Percentiles rank a stretch among this genome's conserved stretches.
phyloP scores from a whole-genome alignment of 2,113 vertebrate species.

The Leucopsar rothschildi region DNA sequence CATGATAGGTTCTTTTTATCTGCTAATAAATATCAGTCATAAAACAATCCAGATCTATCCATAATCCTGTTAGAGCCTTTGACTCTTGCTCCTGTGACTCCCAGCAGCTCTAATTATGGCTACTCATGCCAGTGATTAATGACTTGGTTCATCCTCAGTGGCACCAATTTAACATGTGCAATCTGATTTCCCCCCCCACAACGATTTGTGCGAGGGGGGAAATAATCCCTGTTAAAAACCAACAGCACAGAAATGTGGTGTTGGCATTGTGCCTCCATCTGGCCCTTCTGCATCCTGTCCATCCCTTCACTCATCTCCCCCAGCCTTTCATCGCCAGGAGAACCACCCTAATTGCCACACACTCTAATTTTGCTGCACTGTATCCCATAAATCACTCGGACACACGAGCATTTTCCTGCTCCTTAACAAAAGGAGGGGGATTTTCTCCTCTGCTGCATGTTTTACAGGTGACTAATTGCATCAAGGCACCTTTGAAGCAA shows the following conservation, averaged over 20 bases:
- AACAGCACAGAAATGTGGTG: neutral
- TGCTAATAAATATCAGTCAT: neutral
- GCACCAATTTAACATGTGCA: neutral
- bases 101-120: neutral
- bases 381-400: slow-evolving; percentile 38
- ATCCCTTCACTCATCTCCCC: neutral
- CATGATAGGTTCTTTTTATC: neutral
- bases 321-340: neutral
- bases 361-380: slow-evolving; percentile 22
- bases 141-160: slow-evolving; percentile 7
- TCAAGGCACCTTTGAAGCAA: slow-evolving; percentile 50
- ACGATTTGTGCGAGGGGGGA: neutral
- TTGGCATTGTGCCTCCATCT: neutral
- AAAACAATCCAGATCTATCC: slow-evolving; percentile 35
- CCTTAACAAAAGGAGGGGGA: slow-evolving; percentile 27
- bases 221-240: neutral
- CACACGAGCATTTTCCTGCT: neutral
- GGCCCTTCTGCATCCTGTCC: slow-evolving; percentile 19
- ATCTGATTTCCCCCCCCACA: neutral
- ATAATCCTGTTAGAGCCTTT: slow-evolving; percentile 54
- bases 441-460: slow-evolving; percentile 23
- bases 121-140: slow-evolving; percentile 26
- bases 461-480: slow-evolving; percentile 59
- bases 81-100: slow-evolving; percentile 45
- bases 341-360: neutral